Evolutionary conservation across 1,140 invertebrate genomes (phyloP).

Genomic region (Wiebesia pumilae): DNA sequence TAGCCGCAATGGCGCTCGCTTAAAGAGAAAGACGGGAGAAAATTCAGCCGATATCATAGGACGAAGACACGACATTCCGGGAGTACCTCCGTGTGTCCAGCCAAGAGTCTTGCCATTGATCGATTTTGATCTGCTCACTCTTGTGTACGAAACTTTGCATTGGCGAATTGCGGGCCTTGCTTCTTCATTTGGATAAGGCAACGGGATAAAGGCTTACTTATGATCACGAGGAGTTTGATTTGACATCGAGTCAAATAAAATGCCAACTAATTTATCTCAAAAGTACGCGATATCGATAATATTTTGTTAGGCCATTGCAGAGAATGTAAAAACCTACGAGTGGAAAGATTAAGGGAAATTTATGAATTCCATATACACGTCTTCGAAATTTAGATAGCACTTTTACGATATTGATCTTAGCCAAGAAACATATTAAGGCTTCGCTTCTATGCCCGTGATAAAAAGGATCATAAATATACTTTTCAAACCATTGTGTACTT

Average conservation of each 20-base stretch:
- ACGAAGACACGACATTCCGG: not conserved
- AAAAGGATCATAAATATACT: not conserved
- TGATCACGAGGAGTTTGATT: too few species aligned
- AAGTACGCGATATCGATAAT: not conserved
- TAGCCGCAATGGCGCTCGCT: not conserved
- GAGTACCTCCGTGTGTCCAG: not conserved
- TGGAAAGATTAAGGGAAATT: not conserved
- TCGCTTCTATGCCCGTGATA: not conserved
- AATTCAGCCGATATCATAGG: not conserved
- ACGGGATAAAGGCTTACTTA: not conserved
- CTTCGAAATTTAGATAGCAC: not conserved
- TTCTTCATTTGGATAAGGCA: not conserved
- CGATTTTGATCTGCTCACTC: not conserved
- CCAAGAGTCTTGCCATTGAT: not conserved
- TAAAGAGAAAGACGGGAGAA: not conserved
- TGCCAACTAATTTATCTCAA: not conserved
- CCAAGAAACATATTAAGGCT: not conserved
- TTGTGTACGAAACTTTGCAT: not conserved
- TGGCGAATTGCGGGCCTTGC: not conserved
- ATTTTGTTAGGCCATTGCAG: not conserved
- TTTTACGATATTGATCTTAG: not conserved
- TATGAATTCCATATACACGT: not conserved
- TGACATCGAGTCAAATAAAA: not conserved
- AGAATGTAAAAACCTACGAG: not conserved
- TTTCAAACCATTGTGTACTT: not conserved